Evolutionary conservation across 1,140 invertebrate genomes (phyloP), one percentile per base, ranked within the genome.

Genomic region (Coptotermes formosanus): DNA sequence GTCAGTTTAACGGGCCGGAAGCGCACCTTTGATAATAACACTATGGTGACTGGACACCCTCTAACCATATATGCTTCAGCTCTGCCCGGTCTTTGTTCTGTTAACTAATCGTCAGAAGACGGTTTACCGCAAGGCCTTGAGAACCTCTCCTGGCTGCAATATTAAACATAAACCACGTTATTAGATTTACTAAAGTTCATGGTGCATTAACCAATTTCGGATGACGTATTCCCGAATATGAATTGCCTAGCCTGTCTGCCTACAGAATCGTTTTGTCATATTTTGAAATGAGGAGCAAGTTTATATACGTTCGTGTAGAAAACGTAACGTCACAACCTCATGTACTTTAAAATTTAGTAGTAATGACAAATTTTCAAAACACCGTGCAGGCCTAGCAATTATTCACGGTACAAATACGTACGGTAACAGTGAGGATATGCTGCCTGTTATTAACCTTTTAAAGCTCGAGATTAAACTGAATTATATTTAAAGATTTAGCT

Each of bases 111-210:
- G 64, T 75, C 64, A 75, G 64, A 75, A 75, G 64, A 75, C 14
- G 64, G 64, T 75, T 75, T 75, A 75, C 64, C 64, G 14, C 64
- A 75, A 75, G 64, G 64, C 25, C 64, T 75, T 75, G 64, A 75
- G 64, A 75, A 75, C 64, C 59, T 64, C 21, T 75, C 64, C 64
- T 30, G n/a, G 64, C 64, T 75, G 64, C 64, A 75, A 75, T 75
- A 75, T 75, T 75, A 75, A 75, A 75, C 64, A 75, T n/a, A 75
- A 75, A 75, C 64, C 64, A 75, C 64, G 64, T 75, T 75, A 75
- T 75, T 75, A 75, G 64, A 75, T 75, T 75, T 75, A 30, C 64
- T n/a, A 75, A 75, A 75, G 64, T 75, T 75, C n/a, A 75, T n/a
- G 64, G 64, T 75, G 64, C 64, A 75, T 75, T 75, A 75, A 75